Conservation (phyloP, 2,113 vertebrate genomes). For the Equus przewalskii region DNA sequence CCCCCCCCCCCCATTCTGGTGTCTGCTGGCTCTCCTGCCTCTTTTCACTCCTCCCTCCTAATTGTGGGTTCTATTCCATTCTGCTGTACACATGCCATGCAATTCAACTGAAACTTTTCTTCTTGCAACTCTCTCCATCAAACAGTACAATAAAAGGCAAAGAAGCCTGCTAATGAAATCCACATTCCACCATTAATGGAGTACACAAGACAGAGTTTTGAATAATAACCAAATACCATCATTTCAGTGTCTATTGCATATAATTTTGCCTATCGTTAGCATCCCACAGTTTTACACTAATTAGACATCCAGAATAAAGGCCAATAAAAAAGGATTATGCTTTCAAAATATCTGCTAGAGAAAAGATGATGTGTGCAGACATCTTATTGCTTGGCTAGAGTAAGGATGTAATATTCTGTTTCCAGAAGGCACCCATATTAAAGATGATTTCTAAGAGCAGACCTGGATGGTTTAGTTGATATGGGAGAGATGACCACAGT, state of each 20-base stretch:
- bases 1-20: not conserved
- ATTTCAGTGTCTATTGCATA: not conserved
- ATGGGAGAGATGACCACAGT: not conserved
- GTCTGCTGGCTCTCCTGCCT: not conserved
- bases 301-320: not conserved
- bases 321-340: not conserved
- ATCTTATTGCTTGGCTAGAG: not conserved
- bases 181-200: not conserved
- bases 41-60: not conserved
- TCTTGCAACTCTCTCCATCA: not conserved
- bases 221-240: not conserved
- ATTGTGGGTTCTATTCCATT: not conserved
- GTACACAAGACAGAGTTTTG: not conserved
- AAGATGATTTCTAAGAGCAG: slow-evolving; percentile 5
- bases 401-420: not conserved
- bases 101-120: not conserved
- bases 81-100: not conserved
- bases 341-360: not conserved
- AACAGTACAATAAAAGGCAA: not conserved
- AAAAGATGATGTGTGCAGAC: not conserved
- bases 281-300: slow-evolving; percentile 27
- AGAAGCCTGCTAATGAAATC: not conserved
- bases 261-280: not conserved
- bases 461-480: not conserved
- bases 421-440: not conserved